These are phyloP conservation scores for Halisarca cf. caerulea DNA, from an alignment of 37 sponge, comb jelly and placozoan species.

Conservation along the genomic window DNA sequence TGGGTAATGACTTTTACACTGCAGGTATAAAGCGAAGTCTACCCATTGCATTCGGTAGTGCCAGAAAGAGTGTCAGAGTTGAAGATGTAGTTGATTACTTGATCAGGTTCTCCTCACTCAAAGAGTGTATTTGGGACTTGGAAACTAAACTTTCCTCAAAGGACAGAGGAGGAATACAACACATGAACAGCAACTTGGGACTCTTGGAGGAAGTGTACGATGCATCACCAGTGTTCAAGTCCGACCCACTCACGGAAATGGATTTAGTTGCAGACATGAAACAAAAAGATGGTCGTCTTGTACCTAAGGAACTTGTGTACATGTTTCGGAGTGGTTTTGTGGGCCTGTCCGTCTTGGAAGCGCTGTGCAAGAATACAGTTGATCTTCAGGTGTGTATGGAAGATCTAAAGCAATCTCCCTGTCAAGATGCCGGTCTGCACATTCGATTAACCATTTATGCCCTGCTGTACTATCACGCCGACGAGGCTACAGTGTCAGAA, in stretches of 20 bases:
- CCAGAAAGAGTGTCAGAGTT: neutral
- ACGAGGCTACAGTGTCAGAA: neutral
- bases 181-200: neutral
- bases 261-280: neutral
- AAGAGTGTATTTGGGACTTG: neutral
- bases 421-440: neutral
- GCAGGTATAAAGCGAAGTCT: neutral
- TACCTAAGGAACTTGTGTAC: neutral
- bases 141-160: neutral
- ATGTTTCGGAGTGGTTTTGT: neutral
- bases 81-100: neutral
- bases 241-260: neutral
- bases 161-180: neutral
- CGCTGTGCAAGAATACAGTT: neutral
- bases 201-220: neutral
- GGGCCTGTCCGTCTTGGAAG: neutral
- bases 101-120: neutral
- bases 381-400: neutral
- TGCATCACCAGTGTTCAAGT: neutral
- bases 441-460: neutral
- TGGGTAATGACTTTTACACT: constrained; percentile 64
- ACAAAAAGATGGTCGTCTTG: neutral
- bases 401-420: neutral
- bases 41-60: neutral
- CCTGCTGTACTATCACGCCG: neutral